phyloP scores from a whole-genome alignment of 1,140 invertebrate species.

The Drosophila seguyi region DNA sequence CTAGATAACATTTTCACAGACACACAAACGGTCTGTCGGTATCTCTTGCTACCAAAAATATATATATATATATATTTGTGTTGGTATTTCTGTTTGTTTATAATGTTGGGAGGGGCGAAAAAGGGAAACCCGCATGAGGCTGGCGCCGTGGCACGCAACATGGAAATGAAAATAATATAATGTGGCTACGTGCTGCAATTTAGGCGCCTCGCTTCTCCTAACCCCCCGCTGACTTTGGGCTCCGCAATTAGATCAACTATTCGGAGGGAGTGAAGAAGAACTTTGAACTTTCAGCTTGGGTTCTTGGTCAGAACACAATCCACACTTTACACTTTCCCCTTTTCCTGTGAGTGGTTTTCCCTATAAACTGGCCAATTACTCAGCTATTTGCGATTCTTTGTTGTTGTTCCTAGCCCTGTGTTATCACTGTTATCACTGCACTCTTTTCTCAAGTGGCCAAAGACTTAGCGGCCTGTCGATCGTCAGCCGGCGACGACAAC shows the following conservation, averaged over 20 bases:
- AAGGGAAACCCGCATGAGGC: conserved; percentile 52
- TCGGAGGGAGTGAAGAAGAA: conserved; percentile 25
- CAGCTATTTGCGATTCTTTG: conserved; percentile 22
- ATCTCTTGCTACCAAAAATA: conserved; percentile 29
- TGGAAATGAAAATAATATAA: conserved; percentile 69
- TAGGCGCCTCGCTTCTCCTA: conserved; percentile 64
- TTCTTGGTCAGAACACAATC: neutral
- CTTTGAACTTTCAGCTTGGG: conserved; percentile 9
- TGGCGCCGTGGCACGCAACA: conserved; percentile 73
- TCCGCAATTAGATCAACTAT: conserved; percentile 61
- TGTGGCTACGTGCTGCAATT: conserved; percentile 75
- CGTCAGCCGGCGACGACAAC: conserved; percentile 29
- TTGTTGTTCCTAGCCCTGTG: neutral
- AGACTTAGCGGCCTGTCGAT: conserved; percentile 31
- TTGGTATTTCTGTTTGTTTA: conserved; percentile 63
- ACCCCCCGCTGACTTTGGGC: conserved; percentile 34
- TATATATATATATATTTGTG: conserved; percentile 21
- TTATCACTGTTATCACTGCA: conserved; percentile 71
- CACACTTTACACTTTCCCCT: neutral
- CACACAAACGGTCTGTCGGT: conserved; percentile 2
- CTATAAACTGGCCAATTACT: neutral
- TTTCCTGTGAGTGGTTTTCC: neutral
- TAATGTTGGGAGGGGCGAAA: conserved; percentile 28
- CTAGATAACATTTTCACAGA: conserved; percentile 59
- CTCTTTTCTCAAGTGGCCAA: conserved; percentile 64